Base-by-base conservation (phyloP, 2,888 invertebrate species). In the Tipula lateralis region DNA sequence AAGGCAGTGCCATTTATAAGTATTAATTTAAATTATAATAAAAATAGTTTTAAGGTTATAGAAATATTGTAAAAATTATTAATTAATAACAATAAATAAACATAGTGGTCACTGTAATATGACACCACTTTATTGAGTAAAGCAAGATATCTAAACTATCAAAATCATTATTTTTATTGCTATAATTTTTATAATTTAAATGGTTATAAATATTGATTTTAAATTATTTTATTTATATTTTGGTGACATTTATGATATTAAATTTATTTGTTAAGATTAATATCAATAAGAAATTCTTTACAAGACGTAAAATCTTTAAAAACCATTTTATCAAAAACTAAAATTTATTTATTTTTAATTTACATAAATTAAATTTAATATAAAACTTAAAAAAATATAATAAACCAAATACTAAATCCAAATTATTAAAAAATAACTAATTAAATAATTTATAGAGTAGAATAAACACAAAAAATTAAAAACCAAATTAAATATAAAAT, bases 121-220 rank as follows among this genome's bases (percentile, higher is more conserved):
- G 66, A 66, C 66, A 66, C 66, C 66, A 66, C 66, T 66, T 66
- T 66, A 66, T 66, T 66, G 66, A 66, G 66, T 66, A 66, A 66
- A 66, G 66, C 66, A 66, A 66, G 24, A 19, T 66, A 66, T 66
- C 66, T 66, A 66, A 66, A 66, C 66, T 66, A 66, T 66, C 66
- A 12, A 66, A 66, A 16, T 50, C n/a, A 50, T 50, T 16, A 16
- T 9, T 66, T n/a, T n/a, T n/a, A n/a, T n/a, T n/a, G n/a, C n/a
- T n/a, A 66, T 66, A 24, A 66, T 66, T 66, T n/a, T 66, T 66
- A 66, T 66, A 66, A 2, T 50, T 50, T 50, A 5, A 16, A 50
- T 16, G 5, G 16, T 50, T 19, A 44, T 44, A 32, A 32, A 32
- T 9, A 44, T 44, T n/a, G n/a, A 44, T 50, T 16, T 50, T n/a